A percentile compares a stretch with the other conserved stretches of the same genome.
Conservation (phyloP, 2,888 invertebrate species). For the Agrotis segetum region DNA sequence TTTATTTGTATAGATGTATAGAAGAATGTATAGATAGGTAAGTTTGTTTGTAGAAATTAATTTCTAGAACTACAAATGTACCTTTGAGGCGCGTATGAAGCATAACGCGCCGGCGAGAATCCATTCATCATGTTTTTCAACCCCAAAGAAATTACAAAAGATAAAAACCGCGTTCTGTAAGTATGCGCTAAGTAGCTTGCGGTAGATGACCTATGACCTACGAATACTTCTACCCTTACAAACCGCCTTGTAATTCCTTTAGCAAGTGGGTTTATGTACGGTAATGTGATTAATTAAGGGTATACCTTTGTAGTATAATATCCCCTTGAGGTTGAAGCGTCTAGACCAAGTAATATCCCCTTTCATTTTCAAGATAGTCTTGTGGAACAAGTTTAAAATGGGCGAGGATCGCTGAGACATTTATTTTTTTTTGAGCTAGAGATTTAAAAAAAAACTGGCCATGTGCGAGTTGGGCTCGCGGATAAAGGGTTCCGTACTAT, state of each 20-base stretch:
- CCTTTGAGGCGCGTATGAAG: too few relatives aligned
- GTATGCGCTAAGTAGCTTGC: neutral
- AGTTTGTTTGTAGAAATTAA: too few relatives aligned
- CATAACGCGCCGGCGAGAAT: too few relatives aligned
- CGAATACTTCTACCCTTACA: conserved; percentile 26
- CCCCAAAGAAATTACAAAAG: neutral
- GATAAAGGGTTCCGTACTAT: too few relatives aligned
- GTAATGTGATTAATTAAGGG: conserved; percentile 27
- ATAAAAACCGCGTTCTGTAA: neutral
- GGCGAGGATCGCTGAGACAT: too few relatives aligned
- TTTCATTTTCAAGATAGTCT: neutral
- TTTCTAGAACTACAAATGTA: too few relatives aligned
- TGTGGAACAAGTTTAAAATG: too few relatives aligned
- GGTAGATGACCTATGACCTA: conserved; percentile 54
- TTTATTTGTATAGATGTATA: too few relatives aligned
- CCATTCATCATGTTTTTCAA: neutral
- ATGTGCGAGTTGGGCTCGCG: too few relatives aligned
- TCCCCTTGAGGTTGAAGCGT: conserved; percentile 3
- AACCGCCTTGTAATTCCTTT: conserved; percentile 9
- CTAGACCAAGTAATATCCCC: neutral
- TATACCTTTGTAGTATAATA: conserved; percentile 2
- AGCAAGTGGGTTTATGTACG: conserved; percentile 33
- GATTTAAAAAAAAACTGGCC: too few relatives aligned
- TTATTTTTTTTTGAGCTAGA: too few relatives aligned
- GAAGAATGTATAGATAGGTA: too few relatives aligned